A percentile compares a stretch with the other conserved stretches of the same genome.
phyloP scores from a whole-genome alignment of 2,113 vertebrate genomes.

The Sylvilagus bachmani region DNA sequence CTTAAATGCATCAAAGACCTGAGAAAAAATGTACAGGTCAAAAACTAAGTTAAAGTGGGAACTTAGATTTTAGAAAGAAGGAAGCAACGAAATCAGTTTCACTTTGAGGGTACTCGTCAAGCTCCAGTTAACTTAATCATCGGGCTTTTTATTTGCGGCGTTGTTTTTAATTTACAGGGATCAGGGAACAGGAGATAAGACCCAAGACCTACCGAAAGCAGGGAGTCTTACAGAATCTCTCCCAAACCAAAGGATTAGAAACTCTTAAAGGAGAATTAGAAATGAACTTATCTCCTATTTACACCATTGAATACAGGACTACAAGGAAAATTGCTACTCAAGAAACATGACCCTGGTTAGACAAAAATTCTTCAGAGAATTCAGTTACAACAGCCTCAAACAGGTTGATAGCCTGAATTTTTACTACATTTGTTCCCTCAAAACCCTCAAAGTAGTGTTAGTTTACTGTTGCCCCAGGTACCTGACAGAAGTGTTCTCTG shows the following conservation, averaged over 20 bases:
- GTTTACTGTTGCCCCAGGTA: not conserved
- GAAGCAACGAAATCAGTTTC: not conserved
- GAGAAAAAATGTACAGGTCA: not conserved
- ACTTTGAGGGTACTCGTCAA: not conserved
- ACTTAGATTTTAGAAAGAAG: not conserved
- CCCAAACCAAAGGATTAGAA: not conserved
- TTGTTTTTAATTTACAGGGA: not conserved
- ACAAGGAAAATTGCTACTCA: not conserved
- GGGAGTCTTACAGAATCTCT: not conserved
- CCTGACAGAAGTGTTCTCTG: not conserved
- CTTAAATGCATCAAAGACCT: slow-evolving; percentile 42
- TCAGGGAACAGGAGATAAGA: not conserved
- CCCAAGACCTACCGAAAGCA: not conserved
- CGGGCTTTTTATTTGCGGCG: not conserved
- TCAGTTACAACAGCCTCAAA: not conserved
- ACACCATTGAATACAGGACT: not conserved
- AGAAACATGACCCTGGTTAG: not conserved
- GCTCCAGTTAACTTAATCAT: not conserved
- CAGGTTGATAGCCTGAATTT: not conserved
- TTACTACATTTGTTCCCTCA: not conserved
- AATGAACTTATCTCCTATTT: not conserved
- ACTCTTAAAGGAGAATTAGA: not conserved
- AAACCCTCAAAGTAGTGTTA: not conserved
- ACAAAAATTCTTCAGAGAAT: not conserved
- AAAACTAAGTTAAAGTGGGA: slow-evolving; percentile 39